Evolutionary conservation across 2,113 vertebrate species (phyloP).

Genomic region (Fregata magnificens): DNA sequence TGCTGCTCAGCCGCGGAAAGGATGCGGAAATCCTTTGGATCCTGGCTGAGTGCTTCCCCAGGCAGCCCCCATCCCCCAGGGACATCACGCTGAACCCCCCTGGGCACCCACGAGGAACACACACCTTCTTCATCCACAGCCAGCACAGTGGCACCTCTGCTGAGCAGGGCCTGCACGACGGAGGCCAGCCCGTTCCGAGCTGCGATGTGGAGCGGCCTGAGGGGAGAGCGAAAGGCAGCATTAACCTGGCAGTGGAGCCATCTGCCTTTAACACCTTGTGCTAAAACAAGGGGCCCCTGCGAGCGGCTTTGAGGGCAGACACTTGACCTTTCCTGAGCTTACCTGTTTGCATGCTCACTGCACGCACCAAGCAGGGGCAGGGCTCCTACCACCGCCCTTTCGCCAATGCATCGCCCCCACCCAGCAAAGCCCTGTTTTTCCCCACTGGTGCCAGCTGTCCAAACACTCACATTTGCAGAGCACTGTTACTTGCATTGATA

Average conservation of each 20-base stretch:
- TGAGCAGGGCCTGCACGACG: conserved; percentile 94
- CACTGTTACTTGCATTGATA: conserved; percentile 93
- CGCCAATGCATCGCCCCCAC: accelerated
- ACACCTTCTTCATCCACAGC: conserved; percentile 94
- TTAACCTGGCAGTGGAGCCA: neutral
- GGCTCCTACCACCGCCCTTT: neutral
- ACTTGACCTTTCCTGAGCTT: neutral
- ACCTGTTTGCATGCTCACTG: neutral
- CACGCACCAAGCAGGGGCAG: accelerated
- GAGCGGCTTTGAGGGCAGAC: neutral
- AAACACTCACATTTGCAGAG: conserved; percentile 93
- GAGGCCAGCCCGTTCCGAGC: conserved; percentile 92
- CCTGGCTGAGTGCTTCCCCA: accelerated
- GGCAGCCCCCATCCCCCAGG: neutral
- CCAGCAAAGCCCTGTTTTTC: neutral
- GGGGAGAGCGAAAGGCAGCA: neutral
- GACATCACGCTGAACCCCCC: neutral
- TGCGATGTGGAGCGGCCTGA: conserved; percentile 96
- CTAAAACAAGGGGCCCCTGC: too few relatives aligned
- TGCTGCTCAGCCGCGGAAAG: accelerated
- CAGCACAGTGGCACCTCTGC: conserved; percentile 93
- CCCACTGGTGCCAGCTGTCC: neutral
- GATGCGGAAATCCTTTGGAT: neutral
- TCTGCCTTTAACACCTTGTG: neutral
- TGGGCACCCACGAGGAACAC: neutral